phyloP scores from a whole-genome alignment of 2,797 vertebrate genomes.

The Esox masquinongy region DNA sequence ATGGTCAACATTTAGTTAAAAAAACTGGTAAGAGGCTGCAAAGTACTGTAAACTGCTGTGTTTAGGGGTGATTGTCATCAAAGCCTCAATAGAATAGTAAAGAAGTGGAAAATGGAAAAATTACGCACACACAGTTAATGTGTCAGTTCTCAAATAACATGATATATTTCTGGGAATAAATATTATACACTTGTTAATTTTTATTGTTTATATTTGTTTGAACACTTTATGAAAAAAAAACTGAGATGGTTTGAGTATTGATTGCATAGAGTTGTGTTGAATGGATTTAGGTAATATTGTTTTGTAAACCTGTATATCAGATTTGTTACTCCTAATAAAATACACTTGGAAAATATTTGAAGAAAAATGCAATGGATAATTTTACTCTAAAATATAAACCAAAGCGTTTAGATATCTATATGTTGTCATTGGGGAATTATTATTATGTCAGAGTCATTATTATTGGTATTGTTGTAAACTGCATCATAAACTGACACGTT shows the following conservation, averaged over 20 bases:
- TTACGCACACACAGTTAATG: neutral
- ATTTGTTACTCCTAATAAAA: no score
- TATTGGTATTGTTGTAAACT: neutral
- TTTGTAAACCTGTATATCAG: no score
- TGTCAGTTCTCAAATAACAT: neutral
- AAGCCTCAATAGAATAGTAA: neutral
- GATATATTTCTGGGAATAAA: neutral
- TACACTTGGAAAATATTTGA: no score
- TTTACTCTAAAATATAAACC: neutral
- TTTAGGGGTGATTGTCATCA: neutral
- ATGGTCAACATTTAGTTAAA: conserved; percentile 18
- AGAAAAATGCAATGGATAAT: neutral
- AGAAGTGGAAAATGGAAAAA: neutral
- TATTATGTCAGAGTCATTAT: neutral
- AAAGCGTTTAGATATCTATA: neutral
- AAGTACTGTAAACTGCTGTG: neutral
- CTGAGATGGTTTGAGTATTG: no score
- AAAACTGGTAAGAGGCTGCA: conserved; percentile 9
- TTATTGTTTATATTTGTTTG: no score
- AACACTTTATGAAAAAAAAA: no score
- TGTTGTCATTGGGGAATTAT: neutral
- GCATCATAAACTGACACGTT: neutral
- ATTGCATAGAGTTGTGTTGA: no score
- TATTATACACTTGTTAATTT: neutral
- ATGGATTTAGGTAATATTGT: no score